Evolutionary conservation across 2,797 vertebrate species (phyloP).

Genomic region (Cryptoblepharus egeriae): DNA sequence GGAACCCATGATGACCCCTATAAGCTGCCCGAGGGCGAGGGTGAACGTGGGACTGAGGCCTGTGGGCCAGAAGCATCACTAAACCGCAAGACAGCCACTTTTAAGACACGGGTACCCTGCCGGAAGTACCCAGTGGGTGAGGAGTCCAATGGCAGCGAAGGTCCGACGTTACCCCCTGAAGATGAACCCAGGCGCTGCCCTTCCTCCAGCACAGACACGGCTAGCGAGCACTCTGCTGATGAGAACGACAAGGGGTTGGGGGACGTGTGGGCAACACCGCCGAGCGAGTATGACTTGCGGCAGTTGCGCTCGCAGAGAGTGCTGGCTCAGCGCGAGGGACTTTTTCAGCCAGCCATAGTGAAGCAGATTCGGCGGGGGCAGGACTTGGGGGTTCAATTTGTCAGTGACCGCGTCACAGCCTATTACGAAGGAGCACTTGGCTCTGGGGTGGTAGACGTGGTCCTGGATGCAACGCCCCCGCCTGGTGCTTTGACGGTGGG

Average conservation of each 20-base stretch:
- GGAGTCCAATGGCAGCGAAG: constrained; percentile 51
- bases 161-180: constrained; percentile 42
- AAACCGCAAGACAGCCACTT: constrained; percentile 91
- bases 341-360: constrained; percentile 86
- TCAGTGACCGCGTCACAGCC: constrained; percentile 75
- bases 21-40: constrained; percentile 50
- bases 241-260: constrained; percentile 73
- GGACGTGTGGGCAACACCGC: constrained; percentile 31
- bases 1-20: constrained; percentile 9
- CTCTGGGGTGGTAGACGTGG: constrained; percentile 76
- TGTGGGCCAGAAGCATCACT: constrained; percentile 75
- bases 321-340: constrained; percentile 77
- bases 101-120: constrained; percentile 90
- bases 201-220: constrained; percentile 90
- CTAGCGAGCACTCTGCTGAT: constrained; percentile 81
- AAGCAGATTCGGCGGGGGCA: constrained; percentile 81
- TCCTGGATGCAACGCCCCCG: constrained; percentile 85
- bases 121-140: constrained; percentile 88
- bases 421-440: constrained; percentile 67
- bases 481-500: constrained; percentile 80
- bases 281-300: constrained; percentile 74
- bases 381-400: constrained; percentile 85
- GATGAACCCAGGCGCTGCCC: constrained; percentile 47
- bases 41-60: constrained; percentile 40
- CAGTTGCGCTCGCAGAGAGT: constrained; percentile 88